phyloP scores from a whole-genome alignment of 37 sponge, comb jelly and placozoan genomes.

The Spongia lamella region DNA sequence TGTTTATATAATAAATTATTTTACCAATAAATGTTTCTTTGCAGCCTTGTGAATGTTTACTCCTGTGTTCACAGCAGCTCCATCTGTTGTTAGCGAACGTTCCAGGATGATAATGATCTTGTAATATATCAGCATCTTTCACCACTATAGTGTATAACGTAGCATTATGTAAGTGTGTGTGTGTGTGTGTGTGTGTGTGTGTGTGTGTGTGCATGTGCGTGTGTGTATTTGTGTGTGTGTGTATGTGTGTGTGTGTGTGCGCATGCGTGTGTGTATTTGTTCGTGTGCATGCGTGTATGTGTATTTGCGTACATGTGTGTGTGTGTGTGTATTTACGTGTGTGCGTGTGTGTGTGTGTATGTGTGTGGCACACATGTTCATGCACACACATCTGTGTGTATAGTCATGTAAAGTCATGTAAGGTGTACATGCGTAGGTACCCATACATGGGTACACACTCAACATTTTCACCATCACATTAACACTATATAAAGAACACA shows the following conservation, averaged over 20 bases:
- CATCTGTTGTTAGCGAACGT: slow-evolving; percentile 63
- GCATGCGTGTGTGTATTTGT: slow-evolving; percentile 1
- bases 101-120: slow-evolving; percentile 73
- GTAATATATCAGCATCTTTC: neutral
- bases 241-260: too few species aligned
- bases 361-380: too few species aligned
- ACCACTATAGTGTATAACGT: neutral
- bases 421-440: neutral
- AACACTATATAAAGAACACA: neutral
- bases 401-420: neutral
- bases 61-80: slow-evolving; percentile 74
- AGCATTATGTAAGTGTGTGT: neutral
- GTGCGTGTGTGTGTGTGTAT: neutral
- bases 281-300: too few species aligned
- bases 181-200: slow-evolving; percentile 15
- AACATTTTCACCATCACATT: neutral
- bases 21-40: slow-evolving; percentile 20
- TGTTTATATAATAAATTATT: neutral
- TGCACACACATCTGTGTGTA: neutral
- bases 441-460: neutral
- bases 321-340: slow-evolving; percentile 12
- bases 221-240: neutral
- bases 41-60: slow-evolving; percentile 72
- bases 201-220: slow-evolving; percentile 18
- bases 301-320: slow-evolving; percentile 5